phyloP scores from a whole-genome alignment of 2,113 vertebrate species.

The Gobiocypris rarus region DNA sequence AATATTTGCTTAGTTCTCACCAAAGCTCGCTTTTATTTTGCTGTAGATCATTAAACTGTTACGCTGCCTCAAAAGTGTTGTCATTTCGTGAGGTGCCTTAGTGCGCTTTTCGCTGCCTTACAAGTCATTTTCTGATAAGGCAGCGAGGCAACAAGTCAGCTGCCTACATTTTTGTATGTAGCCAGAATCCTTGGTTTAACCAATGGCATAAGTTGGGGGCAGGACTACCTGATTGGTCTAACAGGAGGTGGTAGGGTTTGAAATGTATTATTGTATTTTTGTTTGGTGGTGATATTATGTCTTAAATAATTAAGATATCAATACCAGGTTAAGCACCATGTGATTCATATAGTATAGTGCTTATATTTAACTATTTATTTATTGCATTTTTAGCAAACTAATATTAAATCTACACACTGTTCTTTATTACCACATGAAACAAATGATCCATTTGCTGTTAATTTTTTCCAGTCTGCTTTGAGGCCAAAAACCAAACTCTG shows the following conservation, averaged over 20 bases:
- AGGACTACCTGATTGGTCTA: neutral
- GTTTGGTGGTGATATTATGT: neutral
- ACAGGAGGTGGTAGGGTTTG: neutral
- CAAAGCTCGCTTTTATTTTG: too few relatives aligned
- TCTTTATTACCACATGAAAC: neutral
- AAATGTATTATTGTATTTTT: neutral
- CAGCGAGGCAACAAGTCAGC: too few relatives aligned
- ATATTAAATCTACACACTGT: neutral
- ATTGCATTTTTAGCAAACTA: neutral
- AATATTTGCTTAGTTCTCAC: too few relatives aligned
- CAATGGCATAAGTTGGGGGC: neutral
- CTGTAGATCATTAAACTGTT: too few relatives aligned
- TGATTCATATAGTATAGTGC: neutral
- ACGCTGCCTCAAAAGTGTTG: too few relatives aligned
- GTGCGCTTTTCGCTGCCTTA: too few relatives aligned
- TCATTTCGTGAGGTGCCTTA: too few relatives aligned
- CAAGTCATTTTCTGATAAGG: too few relatives aligned
- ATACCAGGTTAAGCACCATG: too few relatives aligned
- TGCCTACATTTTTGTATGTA: too few relatives aligned
- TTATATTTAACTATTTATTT: neutral
- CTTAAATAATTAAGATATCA: too few relatives aligned
- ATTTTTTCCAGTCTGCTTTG: constrained; percentile 10
- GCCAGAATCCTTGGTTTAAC: neutral
- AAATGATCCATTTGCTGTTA: neutral
- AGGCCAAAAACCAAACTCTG: neutral